Conservation (phyloP, 2,797 vertebrate genomes). For the Coendou prehensilis region DNA sequence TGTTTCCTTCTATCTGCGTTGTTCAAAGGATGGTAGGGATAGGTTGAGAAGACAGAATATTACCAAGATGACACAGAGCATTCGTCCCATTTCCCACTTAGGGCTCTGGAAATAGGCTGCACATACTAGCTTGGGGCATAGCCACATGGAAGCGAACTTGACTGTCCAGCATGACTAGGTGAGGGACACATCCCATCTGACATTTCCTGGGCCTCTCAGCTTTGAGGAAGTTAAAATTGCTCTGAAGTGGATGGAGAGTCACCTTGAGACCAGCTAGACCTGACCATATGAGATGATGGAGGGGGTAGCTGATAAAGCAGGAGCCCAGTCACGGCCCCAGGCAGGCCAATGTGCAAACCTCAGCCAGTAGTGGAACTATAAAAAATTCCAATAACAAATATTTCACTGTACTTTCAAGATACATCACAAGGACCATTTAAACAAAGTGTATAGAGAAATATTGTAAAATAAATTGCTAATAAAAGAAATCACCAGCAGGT, state of each 20-base stretch:
- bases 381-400: not conserved
- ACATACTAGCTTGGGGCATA: not conserved
- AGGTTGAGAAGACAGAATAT: not conserved
- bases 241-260: not conserved
- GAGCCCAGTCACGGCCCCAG: accelerated
- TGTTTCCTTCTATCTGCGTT: not conserved
- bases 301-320: not conserved
- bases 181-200: not conserved
- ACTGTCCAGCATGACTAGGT: not conserved
- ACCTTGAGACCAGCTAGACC: not conserved
- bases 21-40: too few species aligned
- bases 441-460: not conserved
- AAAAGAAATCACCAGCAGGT: not conserved
- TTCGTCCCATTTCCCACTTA: not conserved
- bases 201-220: not conserved
- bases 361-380: not conserved
- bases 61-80: not conserved
- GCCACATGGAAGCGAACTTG: not conserved
- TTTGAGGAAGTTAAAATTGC: not conserved
- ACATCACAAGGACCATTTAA: not conserved
- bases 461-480: not conserved
- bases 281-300: not conserved
- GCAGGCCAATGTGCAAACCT: not conserved
- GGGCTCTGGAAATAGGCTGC: not conserved
- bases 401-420: not conserved